Evolutionary conservation across 1,140 invertebrate genomes (phyloP), one percentile per base, ranked within the genome.

Genomic region (Papilio glaucus): DNA sequence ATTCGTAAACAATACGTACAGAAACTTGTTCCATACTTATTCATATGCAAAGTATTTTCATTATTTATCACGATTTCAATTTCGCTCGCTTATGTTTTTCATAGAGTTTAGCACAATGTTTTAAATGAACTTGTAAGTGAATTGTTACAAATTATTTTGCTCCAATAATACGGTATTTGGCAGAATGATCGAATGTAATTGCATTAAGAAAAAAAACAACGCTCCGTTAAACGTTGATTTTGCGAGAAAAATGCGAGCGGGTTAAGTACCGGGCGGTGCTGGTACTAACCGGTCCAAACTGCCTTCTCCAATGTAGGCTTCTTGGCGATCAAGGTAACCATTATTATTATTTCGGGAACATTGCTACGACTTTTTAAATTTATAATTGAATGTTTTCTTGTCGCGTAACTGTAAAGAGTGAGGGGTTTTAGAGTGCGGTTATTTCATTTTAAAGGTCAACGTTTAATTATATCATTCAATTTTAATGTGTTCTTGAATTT

Each of bases 161-260:
- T 21, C 15, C 4, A 39, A 39, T 15, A 12, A 4, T 38, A 65
- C 62, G 29, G 38, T 68, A 45, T 68, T 45, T 45, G 41, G 6
- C 21, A 29, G 24, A 45, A 68, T 68, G 65, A 26, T 68, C 7
- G 5, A 79, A 72, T 45, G 74, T 72, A 74, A 75, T 73, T 79
- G 72, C 72, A 78, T 79, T 77, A 75, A 72, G 26, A 42, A 73
- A 69, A 60, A 41, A 68, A 72, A 70, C 6, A 75, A 33, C 67
- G 73, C 70, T 69, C 74, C 72, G 26, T 63, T 65, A 74, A 74
- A 73, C 83, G 82, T 86, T 81, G 79, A 74, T 79, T 87, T 88
- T 77, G 84, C 81, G 74, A 81, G 76, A 81, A 89, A 88, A 88
- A 87, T 85, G 60, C 73, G 72, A 76, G 73, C 77, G 73, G 67